Conservation (phyloP, 2,888 invertebrate genomes). For the Nomada lathburiana region DNA sequence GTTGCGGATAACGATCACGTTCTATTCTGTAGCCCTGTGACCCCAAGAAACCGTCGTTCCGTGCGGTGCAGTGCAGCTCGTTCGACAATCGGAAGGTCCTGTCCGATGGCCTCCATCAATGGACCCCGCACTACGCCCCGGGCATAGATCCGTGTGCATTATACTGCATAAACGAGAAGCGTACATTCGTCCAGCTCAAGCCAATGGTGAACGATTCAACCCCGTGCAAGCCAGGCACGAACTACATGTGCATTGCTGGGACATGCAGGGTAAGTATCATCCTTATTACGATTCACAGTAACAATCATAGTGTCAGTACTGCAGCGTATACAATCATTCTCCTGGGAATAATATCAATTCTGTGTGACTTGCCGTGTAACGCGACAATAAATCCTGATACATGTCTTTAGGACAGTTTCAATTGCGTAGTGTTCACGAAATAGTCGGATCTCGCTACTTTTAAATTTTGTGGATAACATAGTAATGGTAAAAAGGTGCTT, state of each 20-base stretch:
- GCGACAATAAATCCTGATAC: no score
- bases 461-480: no score
- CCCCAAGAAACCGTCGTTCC: slow-evolving; percentile 89
- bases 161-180: slow-evolving; percentile 91
- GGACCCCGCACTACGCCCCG: slow-evolving; percentile 87
- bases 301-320: no score
- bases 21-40: slow-evolving; percentile 86
- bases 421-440: no score
- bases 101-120: slow-evolving; percentile 83
- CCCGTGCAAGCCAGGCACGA: slow-evolving; percentile 92
- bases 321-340: no score
- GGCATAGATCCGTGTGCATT: slow-evolving; percentile 91
- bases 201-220: slow-evolving; percentile 93
- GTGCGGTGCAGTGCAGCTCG: slow-evolving; percentile 91
- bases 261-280: slow-evolving; percentile 88
- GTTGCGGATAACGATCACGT: not conserved
- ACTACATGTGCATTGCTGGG: slow-evolving; percentile 94
- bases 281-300: not conserved
- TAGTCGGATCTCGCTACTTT: no score
- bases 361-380: no score
- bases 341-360: no score
- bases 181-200: slow-evolving; percentile 90
- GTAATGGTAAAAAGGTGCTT: no score
- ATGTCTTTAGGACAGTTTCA: no score
- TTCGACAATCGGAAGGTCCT: slow-evolving; percentile 87